Evolutionary conservation across 2,888 invertebrate species (phyloP).

Genomic region (Strigamia maritima): DNA sequence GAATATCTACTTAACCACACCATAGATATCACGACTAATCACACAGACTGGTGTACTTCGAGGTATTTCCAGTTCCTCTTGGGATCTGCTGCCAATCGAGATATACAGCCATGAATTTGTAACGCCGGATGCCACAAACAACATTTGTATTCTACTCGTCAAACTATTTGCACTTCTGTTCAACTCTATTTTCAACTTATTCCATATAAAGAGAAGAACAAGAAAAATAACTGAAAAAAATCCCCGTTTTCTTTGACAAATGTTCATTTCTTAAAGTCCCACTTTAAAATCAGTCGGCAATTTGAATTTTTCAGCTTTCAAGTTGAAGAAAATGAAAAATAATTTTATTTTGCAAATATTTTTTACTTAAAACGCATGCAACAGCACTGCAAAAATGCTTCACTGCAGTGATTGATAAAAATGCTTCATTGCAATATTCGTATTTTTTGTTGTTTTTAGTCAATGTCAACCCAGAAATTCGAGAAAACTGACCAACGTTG

Average conservation of each 20-base stretch:
- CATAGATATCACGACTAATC: slow-evolving; percentile 5
- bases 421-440: too few relatives aligned
- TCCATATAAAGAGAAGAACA: neutral
- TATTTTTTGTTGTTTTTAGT: too few relatives aligned
- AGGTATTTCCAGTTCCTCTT: neutral
- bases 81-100: neutral
- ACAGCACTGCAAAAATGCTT: neutral
- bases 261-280: neutral
- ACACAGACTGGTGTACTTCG: neutral
- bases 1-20: neutral
- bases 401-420: neutral
- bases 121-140: neutral
- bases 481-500: neutral
- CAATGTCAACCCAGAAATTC: too few relatives aligned
- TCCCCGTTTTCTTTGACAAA: neutral
- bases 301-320: neutral
- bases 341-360: neutral
- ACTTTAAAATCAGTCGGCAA: neutral
- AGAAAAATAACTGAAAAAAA: neutral
- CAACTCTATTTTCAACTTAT: neutral
- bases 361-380: neutral
- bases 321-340: neutral
- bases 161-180: neutral
- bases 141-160: slow-evolving; percentile 7
- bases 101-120: neutral